Base-by-base conservation (phyloP, 2,888 invertebrate genomes). In the Apantesis nais region DNA sequence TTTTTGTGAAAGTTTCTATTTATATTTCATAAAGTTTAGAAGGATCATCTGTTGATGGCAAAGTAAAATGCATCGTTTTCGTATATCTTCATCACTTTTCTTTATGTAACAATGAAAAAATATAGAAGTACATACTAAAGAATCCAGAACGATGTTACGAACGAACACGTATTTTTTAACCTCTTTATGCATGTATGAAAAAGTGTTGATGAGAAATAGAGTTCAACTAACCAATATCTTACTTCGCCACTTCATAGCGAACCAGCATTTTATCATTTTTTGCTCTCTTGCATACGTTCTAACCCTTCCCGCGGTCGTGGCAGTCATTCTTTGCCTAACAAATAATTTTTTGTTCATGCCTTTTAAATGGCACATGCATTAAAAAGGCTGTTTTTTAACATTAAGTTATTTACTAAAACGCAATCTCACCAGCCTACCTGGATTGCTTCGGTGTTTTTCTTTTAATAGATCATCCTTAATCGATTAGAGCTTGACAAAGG, bases 341-440 rank as follows among this genome's bases (percentile, higher is more conserved):
- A 90, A 89, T 83, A 78, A 82, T 91, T 93, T 94, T 94, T 93
- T 93, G 90, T 90, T 79, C 81, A 81, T 84, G 84, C 88, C 91
- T 91, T 94, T 93, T 93, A 94, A 95, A 95, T 95, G 94, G 95
- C 95, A 94, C 93, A 94, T 94, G 93, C 91, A 93, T 91, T 90
- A 91, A 92, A 52, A 89, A 89, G 86, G 85, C 82, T 73, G 76
- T 89, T 90, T 93, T 93, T 93, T 93, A 88, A 77, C 82, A 83
- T 84, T 86, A 78, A 88, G 86, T 87, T 88, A 86, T 86, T 84
- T 86, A 88, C 89, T 92, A 93, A 93, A 94, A 94, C 85, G 93
- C 94, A 93, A 90, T 92, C 92, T 95, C 95, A 94, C 92, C 91
- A 89, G 86, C 78, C 88, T 94, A 94, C 94, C 94, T 94, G 94